Base-by-base conservation (phyloP, 1,140 invertebrate species). In the Zaprionus nigranus region DNA sequence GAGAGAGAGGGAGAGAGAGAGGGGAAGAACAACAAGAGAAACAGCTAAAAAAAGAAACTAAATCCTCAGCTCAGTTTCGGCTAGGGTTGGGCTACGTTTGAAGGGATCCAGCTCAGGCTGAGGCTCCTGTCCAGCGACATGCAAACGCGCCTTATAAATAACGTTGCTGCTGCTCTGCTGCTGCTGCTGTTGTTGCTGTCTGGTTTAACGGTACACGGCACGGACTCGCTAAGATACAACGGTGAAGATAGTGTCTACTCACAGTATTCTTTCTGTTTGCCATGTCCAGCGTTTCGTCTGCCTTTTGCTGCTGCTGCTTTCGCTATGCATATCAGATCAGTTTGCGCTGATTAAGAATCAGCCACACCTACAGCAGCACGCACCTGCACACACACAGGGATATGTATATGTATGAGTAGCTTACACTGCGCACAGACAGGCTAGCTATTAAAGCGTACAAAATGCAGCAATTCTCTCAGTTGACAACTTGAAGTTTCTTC, bases 331-430 rank as follows among this genome's bases (percentile, higher is more conserved):
- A 75, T 64, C 82, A 78, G 82, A 90, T 90, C 81, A 90, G 79
- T 75, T 85, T 26, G 66, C 75, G 61, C 85, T 90, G 85, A 90
- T 90, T 90, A 90, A 90, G 85, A 84, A 81, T 90, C 85, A 90
- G 68, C 70, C 75, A 68, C 79, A 88, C 36, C 70, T 53, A 68
- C 62, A 58, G 38, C 67, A 53, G n/a, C 38, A 26, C 13, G 46
- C 46, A 49, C 17, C 7, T 22, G 17, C 46, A 6, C 15, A 60
- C 13, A 60, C 11, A 56, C 40, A 49, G 0, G 24, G 24, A 5
- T 28, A 28, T 28, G 26, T 28, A 7, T 28, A 2, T 28, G 6
- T 28, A 7, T 28, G 26, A 7, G 26, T 28, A 28, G 26, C 26
- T 7, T 13, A 46, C 9, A 46, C 43, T 26, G 4, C 4, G 11